Evolutionary conservation across 2,797 vertebrate species (phyloP).

Genomic region (Hafferia zeledoni): DNA sequence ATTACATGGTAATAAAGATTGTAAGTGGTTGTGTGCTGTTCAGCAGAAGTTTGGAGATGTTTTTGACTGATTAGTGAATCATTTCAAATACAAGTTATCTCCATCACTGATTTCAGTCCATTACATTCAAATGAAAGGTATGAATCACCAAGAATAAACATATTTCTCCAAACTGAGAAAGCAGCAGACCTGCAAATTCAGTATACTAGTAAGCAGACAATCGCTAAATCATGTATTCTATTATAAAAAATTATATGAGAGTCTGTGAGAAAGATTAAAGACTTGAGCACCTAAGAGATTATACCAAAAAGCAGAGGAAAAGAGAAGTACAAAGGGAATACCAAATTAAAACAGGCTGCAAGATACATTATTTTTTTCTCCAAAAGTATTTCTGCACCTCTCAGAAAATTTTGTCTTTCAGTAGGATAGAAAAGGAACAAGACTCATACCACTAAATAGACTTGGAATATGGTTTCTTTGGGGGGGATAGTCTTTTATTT

Average conservation of each 20-base stretch:
- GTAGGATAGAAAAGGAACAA: neutral
- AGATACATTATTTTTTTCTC: neutral
- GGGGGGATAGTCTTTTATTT: neutral
- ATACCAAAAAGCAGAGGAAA: neutral
- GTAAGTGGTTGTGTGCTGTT: conserved; percentile 4
- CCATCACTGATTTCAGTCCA: conserved; percentile 1
- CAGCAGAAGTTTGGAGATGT: conserved; percentile 19
- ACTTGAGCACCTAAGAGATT: neutral
- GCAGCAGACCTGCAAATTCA: neutral
- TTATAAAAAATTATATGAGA: neutral
- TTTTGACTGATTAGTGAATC: conserved; percentile 47
- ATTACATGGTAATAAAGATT: conserved; percentile 3
- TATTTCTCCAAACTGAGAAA: neutral
- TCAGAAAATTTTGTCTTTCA: neutral
- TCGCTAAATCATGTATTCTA: neutral
- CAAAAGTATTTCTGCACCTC: neutral
- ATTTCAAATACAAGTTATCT: conserved; percentile 15
- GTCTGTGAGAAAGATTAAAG: neutral
- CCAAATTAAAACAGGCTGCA: neutral
- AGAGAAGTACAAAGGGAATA: neutral
- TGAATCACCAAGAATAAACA: conserved; percentile 31
- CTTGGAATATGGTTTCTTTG: neutral
- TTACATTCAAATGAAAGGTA: conserved; percentile 38
- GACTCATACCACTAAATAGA: neutral
- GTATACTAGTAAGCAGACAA: neutral